A percentile compares a stretch with the other conserved stretches of the same genome.
phyloP scores from a whole-genome alignment of 2,888 invertebrate genomes.

The Melanotus villosus region DNA sequence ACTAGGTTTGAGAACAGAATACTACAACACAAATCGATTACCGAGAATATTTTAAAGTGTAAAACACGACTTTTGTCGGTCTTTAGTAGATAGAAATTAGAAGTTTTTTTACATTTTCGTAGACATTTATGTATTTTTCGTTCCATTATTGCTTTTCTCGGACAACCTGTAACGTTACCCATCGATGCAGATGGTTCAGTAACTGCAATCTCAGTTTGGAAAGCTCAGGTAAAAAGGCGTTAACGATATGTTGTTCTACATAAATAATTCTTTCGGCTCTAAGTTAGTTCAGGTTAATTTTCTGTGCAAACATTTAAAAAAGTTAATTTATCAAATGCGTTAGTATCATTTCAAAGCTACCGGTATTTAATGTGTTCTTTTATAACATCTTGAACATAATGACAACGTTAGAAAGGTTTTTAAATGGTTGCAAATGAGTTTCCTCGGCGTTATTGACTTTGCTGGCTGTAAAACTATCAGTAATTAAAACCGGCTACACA shows the following conservation, averaged over 20 bases:
- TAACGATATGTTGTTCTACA: constrained; percentile 60
- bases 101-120: constrained; percentile 59
- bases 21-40: constrained; percentile 17
- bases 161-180: background rate
- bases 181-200: background rate
- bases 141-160: constrained; percentile 36
- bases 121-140: constrained; percentile 59
- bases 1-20: background rate
- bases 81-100: constrained; percentile 57
- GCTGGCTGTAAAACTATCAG: constrained; percentile 1
- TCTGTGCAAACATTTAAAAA: constrained; percentile 62
- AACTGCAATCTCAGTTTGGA: constrained; percentile 51
- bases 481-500: background rate
- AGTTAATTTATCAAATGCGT: constrained; percentile 53
- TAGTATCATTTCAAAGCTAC: constrained; percentile 49
- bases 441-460: background rate
- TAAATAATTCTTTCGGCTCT: constrained; percentile 62
- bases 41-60: constrained; percentile 39
- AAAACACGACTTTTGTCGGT: constrained; percentile 59
- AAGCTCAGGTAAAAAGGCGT: constrained; percentile 60
- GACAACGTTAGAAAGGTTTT: background rate
- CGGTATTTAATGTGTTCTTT: constrained; percentile 43
- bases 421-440: constrained; percentile 6
- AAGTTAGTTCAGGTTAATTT: constrained; percentile 60
- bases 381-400: constrained; percentile 22